Base-by-base conservation (phyloP, 2,113 vertebrate species). In the Ascaphus truei region DNA sequence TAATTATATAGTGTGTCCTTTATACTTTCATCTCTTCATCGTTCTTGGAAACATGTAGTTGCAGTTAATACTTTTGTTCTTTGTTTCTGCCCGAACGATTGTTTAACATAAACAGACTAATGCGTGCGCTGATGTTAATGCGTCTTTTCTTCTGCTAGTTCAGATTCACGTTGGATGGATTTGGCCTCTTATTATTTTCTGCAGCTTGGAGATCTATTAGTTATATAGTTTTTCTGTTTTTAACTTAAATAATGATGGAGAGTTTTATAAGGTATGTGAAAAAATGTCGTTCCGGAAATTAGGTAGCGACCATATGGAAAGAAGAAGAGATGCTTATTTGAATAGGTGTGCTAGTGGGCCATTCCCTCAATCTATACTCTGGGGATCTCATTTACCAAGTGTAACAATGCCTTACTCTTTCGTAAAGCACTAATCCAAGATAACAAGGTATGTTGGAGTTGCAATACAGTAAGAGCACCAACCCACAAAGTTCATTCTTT, bases 171-270 rank as follows among this genome's bases (percentile, higher is more conserved):
- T n/a, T 29, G 50, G 56, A 69, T 27, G 56, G 45, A 51, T 51
- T 60, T 69, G 66, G 43, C 66, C 59, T 43, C 56, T 69, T 23
- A 60, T 69, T 69, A 69, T 69, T 60, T 69, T 61, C 25, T 61
- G 23, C 45, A 52, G 31, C 52, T 43, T 30, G 45, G 16, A 60
- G 65, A 68, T 16, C 56, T 68, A 39, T 56, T 68, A 48, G 39
- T 45, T 68, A 45, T 57, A 58, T 31, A 56, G 43, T 55, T 23
- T 56, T 55, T 25, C 20, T 36, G 12, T 56, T 56, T 66, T 36
- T 53, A 34, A 55, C 50, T 65, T 20, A 18, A 55, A 53, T 30
- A 29, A 29, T 31, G 34, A 31, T 5, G 25, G 22, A 16, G 15
- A 29, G 25, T 36, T 36, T 37, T 64, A 31, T 61, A 12, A 64